A percentile compares a stretch with the other conserved stretches of the same genome.
phyloP scores from a whole-genome alignment of 2,113 vertebrate genomes.

The Dasyprocta punctata region DNA sequence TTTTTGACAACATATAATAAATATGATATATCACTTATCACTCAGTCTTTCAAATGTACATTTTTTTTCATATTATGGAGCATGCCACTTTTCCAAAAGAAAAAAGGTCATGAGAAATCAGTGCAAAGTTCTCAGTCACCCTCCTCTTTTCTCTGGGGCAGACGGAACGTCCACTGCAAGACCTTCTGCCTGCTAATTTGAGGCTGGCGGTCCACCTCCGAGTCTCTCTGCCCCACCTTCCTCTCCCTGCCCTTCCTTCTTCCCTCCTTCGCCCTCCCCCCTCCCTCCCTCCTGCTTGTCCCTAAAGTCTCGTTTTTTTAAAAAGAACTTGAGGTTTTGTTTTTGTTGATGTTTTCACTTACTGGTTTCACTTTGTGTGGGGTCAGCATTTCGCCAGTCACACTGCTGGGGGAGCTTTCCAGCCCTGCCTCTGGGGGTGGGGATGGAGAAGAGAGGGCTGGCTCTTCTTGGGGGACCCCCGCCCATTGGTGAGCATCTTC shows the following conservation, averaged over 20 bases:
- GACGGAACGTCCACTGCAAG: conserved; percentile 59
- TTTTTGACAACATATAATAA: conserved; percentile 92
- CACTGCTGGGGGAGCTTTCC: conserved; percentile 45
- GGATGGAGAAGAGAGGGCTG: conserved; percentile 31
- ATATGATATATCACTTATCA: conserved; percentile 92
- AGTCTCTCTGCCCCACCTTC: conserved; percentile 29
- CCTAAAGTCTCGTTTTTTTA: conserved; percentile 65
- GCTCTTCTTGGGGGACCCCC: conserved; percentile 68
- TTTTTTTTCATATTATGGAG: conserved; percentile 86
- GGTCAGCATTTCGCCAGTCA: conserved; percentile 54
- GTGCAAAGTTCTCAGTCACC: conserved; percentile 89
- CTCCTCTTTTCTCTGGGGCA: conserved; percentile 79
- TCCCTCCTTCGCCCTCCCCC: conserved; percentile 73
- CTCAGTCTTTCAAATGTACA: conserved; percentile 88
- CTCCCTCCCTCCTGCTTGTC: conserved; percentile 77
- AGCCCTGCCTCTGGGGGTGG: conserved; percentile 39
- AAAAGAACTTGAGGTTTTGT: conserved; percentile 71
- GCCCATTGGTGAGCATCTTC: conserved; percentile 57
- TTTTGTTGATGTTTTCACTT: conserved; percentile 74
- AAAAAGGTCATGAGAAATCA: conserved; percentile 89
- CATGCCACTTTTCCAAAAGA: conserved; percentile 89
- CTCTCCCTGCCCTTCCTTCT: conserved; percentile 76
- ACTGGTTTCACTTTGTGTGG: conserved; percentile 72
- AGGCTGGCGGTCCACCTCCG: conserved; percentile 6
- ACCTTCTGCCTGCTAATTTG: conserved; percentile 21